Base-by-base conservation (phyloP, 2,888 invertebrate species). In the Leptopilina drosophilae region DNA sequence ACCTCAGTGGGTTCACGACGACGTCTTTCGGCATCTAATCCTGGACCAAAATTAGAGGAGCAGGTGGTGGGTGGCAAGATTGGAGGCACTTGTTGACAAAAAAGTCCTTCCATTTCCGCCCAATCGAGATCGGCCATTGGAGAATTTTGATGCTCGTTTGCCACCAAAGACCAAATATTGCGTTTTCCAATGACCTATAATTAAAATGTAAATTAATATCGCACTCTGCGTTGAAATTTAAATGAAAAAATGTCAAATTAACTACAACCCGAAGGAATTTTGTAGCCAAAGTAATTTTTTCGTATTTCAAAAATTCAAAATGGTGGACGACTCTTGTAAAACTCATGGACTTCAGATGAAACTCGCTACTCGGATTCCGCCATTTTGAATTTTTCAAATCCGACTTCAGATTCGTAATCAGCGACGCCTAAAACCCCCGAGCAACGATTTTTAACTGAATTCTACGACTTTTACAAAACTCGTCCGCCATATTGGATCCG, bases 101-200 rank as follows among this genome's bases (percentile, higher is more conserved):
- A 99, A 20, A 98, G 93, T 5, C 97, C 97, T 91, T 99, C 99
- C 93, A 99, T 97, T 91, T 97, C 97, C 49, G 95, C 95, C 96
- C 98, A 99, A 92, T 99, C 97, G 84, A 99, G 94, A 83, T 96
- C 96, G 2, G 96, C 94, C 93, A 96, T 96, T 14, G 96, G 96
- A 1, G 96, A 95, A 89, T 96, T 95, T 88, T 97, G 96, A 92
- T 97, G 97, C 87, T 95, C 95, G 86, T 95, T 95, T 4, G 97
- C 97, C 83, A 98, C 96, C 82, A 96, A 93, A 1, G 97, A 96
- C 99, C 99, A 99, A 87, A 99, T 96, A 91, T 98, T 98, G 87
- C 96, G 95, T 90, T 96, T 96, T 73, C 97, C 97, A 80, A 98
- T 94, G 56, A 98, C 97, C 95, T 96, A 90, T 5, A 76, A 77